Evolutionary conservation across 2,113 vertebrate species (phyloP), one percentile per base, ranked within the genome.

Genomic region (Catharus bicknelli): DNA sequence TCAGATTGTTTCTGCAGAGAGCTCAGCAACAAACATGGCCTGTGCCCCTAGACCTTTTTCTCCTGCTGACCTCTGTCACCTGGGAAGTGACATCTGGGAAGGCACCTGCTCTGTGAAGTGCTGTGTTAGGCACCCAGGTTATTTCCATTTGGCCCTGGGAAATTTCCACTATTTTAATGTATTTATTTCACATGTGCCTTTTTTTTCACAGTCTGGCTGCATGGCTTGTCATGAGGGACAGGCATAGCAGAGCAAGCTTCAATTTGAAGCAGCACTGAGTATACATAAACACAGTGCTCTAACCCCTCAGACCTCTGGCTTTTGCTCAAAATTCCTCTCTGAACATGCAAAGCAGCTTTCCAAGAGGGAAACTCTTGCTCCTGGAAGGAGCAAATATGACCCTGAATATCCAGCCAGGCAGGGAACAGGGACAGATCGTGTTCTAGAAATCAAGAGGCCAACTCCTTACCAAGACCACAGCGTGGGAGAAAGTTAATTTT

Each of bases 251-350:
- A 45, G 23, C 47, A 72, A 69, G 66, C 75, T 90, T 81, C 83
- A 23, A 16, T 43, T 70, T 86, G 88, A 82, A 89, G 88, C 81
- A 79, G 36, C 29, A 17, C 12, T 17, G 25, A 47, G 15, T 69
- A 63, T 72, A 32, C 43, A 36, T 92, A 92, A 90, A 90, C 63
- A 91, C 27, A 63, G 68, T 8, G 7, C 38, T 93, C 78, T 83
- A 11, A 83, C 21, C 45, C 50, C 54, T 94, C 42, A 36, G 21
- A 69, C 53, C 53, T 84, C 83, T 93, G 94, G 91, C 87, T 93
- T 83, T 59, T 75, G 48, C 57, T 90, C 89, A 86, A 3, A 94
- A 95, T 95, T 95, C 90, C 63, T 90, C 55, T 48, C 38, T 90
- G 73, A 43, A 63, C 23, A 74, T 80, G 68, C 83, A 88, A 81